A percentile compares a stretch with the other conserved stretches of the same genome.
These are phyloP conservation scores for Apus apus DNA, from an alignment of 2,113 vertebrate genomes.

Conservation along the genomic window DNA sequence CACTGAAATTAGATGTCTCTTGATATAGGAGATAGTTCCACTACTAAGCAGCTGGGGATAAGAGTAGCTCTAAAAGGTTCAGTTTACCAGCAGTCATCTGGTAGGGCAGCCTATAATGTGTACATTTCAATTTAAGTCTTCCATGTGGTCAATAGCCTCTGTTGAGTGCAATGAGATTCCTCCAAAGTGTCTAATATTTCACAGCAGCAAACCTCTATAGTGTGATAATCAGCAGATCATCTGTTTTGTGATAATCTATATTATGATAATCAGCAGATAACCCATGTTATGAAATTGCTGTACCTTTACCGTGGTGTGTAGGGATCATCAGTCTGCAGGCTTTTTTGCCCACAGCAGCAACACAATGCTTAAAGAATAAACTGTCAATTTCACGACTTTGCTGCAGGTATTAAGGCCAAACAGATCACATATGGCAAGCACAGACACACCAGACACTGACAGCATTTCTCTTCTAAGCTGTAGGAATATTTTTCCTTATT, in stretches of 20 bases:
- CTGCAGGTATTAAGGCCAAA: not conserved
- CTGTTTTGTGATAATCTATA: not conserved
- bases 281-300: not conserved
- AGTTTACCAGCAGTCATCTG: not conserved
- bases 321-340: not conserved
- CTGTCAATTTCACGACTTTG: not conserved
- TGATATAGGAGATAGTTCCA: not conserved
- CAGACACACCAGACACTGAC: not conserved
- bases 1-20: not conserved
- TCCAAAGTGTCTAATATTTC: not conserved
- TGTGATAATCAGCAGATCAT: not conserved
- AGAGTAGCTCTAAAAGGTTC: not conserved
- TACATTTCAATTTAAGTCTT: not conserved
- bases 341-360: not conserved
- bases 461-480: not conserved
- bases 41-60: not conserved
- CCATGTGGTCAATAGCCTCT: not conserved
- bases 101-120: not conserved
- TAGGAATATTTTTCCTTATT: not conserved
- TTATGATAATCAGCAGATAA: not conserved
- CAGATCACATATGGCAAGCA: not conserved
- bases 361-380: not conserved
- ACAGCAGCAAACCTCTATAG: not conserved
- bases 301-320: not conserved
- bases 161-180: not conserved